Conservation (phyloP, 1,140 invertebrate species). For the Drosophila murphyi region DNA sequence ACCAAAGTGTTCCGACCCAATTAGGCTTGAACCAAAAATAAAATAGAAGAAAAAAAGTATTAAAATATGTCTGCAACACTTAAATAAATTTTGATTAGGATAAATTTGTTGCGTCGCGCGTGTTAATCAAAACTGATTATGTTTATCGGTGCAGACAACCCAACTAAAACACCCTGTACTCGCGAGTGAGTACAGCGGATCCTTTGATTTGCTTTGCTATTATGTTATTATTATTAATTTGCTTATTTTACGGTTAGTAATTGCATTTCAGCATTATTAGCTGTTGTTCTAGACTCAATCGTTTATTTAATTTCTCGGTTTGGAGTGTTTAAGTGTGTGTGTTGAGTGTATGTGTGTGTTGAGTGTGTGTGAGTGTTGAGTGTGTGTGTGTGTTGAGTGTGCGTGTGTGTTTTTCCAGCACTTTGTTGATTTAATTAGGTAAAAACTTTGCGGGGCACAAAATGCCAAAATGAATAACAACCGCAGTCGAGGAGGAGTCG, state of each 20-base stretch:
- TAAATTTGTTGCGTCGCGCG: slow-evolving; percentile 40
- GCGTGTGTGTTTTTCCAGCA: slow-evolving; percentile 46
- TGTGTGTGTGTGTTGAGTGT: slow-evolving; percentile 2
- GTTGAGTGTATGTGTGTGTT: neutral
- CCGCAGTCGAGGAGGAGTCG: slow-evolving; percentile 47
- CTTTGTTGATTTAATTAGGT: slow-evolving; percentile 73
- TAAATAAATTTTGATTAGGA: slow-evolving; percentile 39
- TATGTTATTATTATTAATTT: slow-evolving; percentile 32
- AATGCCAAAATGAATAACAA: slow-evolving; percentile 63
- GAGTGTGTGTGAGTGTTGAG: neutral
- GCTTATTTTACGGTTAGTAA: slow-evolving; percentile 43
- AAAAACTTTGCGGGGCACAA: slow-evolving; percentile 60
- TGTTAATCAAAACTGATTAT: slow-evolving; percentile 49
- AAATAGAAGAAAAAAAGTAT: slow-evolving; percentile 9
- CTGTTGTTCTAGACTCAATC: slow-evolving; percentile 18
- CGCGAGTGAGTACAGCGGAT: neutral
- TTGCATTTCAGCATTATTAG: slow-evolving; percentile 52
- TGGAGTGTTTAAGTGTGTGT: neutral
- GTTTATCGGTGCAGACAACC: slow-evolving; percentile 24
- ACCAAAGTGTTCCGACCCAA: slow-evolving; percentile 40
- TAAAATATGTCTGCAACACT: slow-evolving; percentile 9
- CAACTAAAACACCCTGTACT: too few relatives aligned
- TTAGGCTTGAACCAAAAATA: slow-evolving; percentile 22
- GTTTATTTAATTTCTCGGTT: neutral
- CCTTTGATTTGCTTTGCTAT: slow-evolving; percentile 37